These are phyloP conservation scores for Zoanthus sociatus DNA, from an alignment of 92 coral and sea anemone species.

Conservation along the genomic window DNA sequence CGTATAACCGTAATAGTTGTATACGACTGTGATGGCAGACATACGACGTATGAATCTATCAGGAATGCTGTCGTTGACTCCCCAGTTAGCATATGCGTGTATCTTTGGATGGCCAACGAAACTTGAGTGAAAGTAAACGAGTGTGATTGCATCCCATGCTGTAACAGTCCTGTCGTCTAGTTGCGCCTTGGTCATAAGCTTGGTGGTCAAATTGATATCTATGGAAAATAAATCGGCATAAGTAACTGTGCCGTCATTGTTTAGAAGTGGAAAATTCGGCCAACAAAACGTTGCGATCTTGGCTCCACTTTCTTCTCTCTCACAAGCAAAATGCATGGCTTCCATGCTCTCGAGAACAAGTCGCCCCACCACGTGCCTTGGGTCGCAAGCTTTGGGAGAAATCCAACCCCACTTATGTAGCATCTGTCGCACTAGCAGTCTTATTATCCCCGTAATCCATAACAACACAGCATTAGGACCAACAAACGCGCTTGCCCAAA, in stretches of 20 bases:
- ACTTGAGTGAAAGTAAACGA: neutral
- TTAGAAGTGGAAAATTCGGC: constrained; percentile 13
- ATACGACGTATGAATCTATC: constrained; percentile 27
- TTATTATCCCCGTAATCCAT: neutral
- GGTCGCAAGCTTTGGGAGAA: constrained; percentile 8
- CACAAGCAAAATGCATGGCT: constrained; percentile 12
- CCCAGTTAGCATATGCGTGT: constrained; percentile 36
- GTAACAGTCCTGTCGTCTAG: neutral
- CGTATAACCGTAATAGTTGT: constrained; percentile 34
- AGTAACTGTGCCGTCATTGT: neutral
- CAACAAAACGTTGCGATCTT: constrained; percentile 31
- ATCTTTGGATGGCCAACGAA: neutral
- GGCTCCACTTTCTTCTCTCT: neutral
- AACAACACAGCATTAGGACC: constrained; percentile 13
- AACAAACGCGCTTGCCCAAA: neutral
- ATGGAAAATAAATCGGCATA: neutral
- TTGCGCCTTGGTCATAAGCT: constrained; percentile 2
- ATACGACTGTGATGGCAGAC: constrained; percentile 24
- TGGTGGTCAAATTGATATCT: constrained; percentile 11
- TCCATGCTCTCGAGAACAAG: constrained; percentile 28
- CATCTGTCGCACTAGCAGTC: constrained; percentile 9
- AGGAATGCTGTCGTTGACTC: constrained; percentile 12
- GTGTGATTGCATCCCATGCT: constrained; percentile 3
- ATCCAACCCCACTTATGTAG: neutral
- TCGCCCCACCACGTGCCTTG: constrained; percentile 1